phyloP scores from a whole-genome alignment of 2,888 invertebrate species.

The Drosophila macrospina region DNA sequence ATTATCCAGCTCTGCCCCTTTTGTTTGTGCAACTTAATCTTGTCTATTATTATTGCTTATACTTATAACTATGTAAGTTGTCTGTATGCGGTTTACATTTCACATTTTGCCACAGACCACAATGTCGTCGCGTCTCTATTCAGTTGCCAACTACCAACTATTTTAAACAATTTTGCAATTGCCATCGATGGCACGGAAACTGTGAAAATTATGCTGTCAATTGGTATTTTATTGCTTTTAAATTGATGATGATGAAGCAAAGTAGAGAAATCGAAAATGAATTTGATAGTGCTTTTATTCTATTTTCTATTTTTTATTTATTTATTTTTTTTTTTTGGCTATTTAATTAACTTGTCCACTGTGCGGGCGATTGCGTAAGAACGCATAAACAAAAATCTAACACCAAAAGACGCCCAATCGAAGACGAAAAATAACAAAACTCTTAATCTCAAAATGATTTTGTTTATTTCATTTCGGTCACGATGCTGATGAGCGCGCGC shows the following conservation, averaged over 20 bases:
- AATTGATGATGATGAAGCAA: constrained; percentile 55
- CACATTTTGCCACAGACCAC: constrained; percentile 41
- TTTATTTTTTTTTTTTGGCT: constrained; percentile 2
- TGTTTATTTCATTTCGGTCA: constrained; percentile 70
- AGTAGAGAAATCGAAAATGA: constrained; percentile 31
- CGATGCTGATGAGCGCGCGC: constrained; percentile 45
- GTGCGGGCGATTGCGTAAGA: constrained; percentile 74
- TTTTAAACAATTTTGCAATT: constrained; percentile 64
- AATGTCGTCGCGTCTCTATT: constrained; percentile 34
- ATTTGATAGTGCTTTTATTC: constrained; percentile 1
- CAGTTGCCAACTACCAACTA: constrained; percentile 18
- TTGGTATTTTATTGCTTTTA: constrained; percentile 78
- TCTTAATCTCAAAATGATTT: constrained; percentile 74
- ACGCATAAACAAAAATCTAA: constrained; percentile 55
- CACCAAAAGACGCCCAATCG: background rate
- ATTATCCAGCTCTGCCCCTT: constrained; percentile 18
- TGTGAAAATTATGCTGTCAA: constrained; percentile 65
- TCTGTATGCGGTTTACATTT: constrained; percentile 54
- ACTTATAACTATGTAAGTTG: constrained; percentile 25
- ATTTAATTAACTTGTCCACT: constrained; percentile 55
- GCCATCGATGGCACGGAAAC: constrained; percentile 38
- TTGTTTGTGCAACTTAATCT: constrained; percentile 69
- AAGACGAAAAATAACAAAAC: constrained; percentile 23
- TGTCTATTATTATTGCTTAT: constrained; percentile 47
- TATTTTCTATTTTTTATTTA: constrained; percentile 11